Evolutionary conservation across 2,888 invertebrate genomes (phyloP), one percentile per base, ranked within the genome.

Genomic region (Allygus modestus): DNA sequence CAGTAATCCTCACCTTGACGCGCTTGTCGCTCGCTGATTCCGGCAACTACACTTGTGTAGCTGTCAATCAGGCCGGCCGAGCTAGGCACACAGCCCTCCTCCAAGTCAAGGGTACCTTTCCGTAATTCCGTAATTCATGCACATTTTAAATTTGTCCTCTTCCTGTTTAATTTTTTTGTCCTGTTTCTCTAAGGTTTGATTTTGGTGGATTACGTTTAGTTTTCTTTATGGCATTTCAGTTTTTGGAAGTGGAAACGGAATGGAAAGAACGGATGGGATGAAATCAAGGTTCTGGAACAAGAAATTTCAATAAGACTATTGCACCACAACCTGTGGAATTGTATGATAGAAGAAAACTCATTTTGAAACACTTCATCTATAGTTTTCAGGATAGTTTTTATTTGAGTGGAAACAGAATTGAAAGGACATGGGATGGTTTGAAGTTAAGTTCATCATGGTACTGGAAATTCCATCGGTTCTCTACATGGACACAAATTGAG

Each of bases 1-100:
- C 92, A 15, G 89, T 91, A 83, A 91, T 92, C 86, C 88, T 92
- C 69, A 91, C 92, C 0, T 89, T 92, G 86, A 90, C 90, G 81
- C 90, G 91, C 86, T 89, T 91, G 33, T 90, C 90, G 31, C 90
- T 92, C 46, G 88, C 89, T 58, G 84, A 88, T 85, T 86, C 88
- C 43, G 91, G 91, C 17, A 90, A 90, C 86, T 91, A 91, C 86
- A 90, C 90, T 0, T 91, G 91, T 86, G 87, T 87, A 20, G 91
- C 90, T 0, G 88, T 87, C 84, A 91, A 90, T 87, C 73, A 87
- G 5, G 90, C 89, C 17, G 91, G 91, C 43, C 87, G 87, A 20
- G 88, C 88, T 41, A 89, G 88, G 82, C 89, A 88, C 85, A 89
- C 90, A 1, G 89, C 90, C 15, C 86, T 87, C 28, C 87, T 91